Evolutionary conservation across 2,888 invertebrate species (phyloP), one percentile per base, ranked within the genome.

Genomic region (Drosophila neoperkinsi): DNA sequence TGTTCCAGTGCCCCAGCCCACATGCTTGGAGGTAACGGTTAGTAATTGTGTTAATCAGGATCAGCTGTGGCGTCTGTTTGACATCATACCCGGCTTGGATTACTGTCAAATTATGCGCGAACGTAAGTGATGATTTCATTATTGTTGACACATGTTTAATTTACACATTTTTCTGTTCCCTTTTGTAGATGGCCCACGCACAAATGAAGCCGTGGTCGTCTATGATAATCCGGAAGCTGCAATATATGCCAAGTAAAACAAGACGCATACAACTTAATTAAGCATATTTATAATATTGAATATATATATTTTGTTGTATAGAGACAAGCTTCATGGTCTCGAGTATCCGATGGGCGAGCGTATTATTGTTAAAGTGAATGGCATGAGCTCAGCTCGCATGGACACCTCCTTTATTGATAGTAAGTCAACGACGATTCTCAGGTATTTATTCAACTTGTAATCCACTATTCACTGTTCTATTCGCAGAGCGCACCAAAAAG

Each of bases 261-360:
- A 3, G 10, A 11, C 21, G 34, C 16, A 5, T 30, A n/a, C 7
- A 51, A 11, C 3, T 16, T 7, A 3, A 5, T 10, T 18, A 31
- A 25, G 0, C 1, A 2, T 5, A n/a, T 49, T 25, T 34, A 34
- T 49, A 36, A 28, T 43, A 11, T 21, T 11, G 38, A n/a, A 38
- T 36, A 36, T 6, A 41, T 11, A 21, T 43, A 11, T 43, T 57
- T 55, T 21, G 41, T 60, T 59, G 21, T 97, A 96, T 55, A 95
- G 96, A 82, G 96, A 97, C 79, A 98, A 98, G 93, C 94, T 98
- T 52, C 96, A 98, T 92, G 96, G 97, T 5, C 96, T 98, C 93
- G 98, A 98, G 93, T 98, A 98, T 94, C 98, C 98, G 0, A 96
- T 97, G 30, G 98, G 98, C 25, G 95, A 96, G 88, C 95, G 96